phyloP scores from a whole-genome alignment of 2,797 vertebrate species.

The Microctenopoma steveboyesi region DNA sequence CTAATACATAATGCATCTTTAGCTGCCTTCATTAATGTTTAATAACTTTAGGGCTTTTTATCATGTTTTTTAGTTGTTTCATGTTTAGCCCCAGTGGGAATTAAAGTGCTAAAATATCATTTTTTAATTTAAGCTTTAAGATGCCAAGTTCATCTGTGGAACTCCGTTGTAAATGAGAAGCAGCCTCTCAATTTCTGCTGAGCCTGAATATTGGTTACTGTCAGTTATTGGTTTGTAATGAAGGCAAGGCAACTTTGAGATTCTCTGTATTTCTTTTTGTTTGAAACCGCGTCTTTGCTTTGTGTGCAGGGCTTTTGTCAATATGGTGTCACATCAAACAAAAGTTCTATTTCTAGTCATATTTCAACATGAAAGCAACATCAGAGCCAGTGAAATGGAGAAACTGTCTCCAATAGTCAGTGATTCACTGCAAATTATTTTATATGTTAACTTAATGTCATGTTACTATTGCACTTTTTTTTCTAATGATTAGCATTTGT shows the following conservation, averaged over 20 bases:
- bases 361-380: constrained; percentile 35
- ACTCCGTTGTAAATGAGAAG: constrained; percentile 19
- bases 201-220: constrained; percentile 11
- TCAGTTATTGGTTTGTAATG: constrained; percentile 19
- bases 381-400: constrained; percentile 14
- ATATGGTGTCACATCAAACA: constrained; percentile 47
- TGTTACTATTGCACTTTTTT: neutral
- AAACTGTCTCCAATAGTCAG: constrained; percentile 10
- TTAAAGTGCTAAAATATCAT: constrained; percentile 33
- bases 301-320: constrained; percentile 25
- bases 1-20: constrained; percentile 43
- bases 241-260: constrained; percentile 20
- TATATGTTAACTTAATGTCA: constrained; percentile 7
- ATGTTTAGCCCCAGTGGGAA: constrained; percentile 35
- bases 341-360: constrained; percentile 19
- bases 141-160: constrained; percentile 26
- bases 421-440: constrained; percentile 29
- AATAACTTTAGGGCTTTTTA: constrained; percentile 29
- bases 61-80: constrained; percentile 2
- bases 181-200: constrained; percentile 4
- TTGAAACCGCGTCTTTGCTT: constrained; percentile 24
- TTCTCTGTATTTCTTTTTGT: constrained; percentile 24
- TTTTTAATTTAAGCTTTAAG: constrained; percentile 30
- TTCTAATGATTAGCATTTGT: constrained; percentile 21
- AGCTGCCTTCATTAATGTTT: constrained; percentile 34